Percentiles rank a stretch among this genome's conserved stretches.
phyloP scores from a whole-genome alignment of 2,797 vertebrate genomes.

The Octomys mimax region DNA sequence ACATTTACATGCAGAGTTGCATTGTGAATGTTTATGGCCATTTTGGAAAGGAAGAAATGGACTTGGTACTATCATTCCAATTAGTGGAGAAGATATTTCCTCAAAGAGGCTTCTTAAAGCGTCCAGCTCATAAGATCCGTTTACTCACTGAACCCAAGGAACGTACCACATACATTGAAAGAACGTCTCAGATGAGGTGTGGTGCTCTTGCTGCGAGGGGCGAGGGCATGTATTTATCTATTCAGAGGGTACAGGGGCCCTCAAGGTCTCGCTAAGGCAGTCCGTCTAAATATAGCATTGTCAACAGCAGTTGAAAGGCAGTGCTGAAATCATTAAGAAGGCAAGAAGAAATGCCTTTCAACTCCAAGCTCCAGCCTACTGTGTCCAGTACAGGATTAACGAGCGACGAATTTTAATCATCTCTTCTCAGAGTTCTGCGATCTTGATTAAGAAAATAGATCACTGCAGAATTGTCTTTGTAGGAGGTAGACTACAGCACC shows the following conservation, averaged over 20 bases:
- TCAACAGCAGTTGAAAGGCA: neutral
- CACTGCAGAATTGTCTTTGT: neutral
- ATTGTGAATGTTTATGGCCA: neutral
- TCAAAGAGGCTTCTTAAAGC: constrained; percentile 40
- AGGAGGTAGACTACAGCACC: neutral
- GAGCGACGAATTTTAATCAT: neutral
- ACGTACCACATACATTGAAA: neutral
- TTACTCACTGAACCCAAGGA: neutral
- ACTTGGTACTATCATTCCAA: neutral
- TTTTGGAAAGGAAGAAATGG: neutral
- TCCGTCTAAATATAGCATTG: constrained; percentile 59
- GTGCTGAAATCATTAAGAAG: constrained; percentile 34
- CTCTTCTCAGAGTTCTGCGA: constrained; percentile 17
- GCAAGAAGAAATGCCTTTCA: neutral
- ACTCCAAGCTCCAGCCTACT: neutral
- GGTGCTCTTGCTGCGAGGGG: neutral
- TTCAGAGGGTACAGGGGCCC: neutral
- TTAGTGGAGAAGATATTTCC: constrained; percentile 9
- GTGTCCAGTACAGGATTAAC: neutral
- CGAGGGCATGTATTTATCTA: neutral
- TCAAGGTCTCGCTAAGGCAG: neutral
- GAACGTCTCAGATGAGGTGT: neutral
- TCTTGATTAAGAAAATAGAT: constrained; percentile 45
- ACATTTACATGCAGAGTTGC: neutral
- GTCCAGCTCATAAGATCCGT: constrained; percentile 9